Evolutionary conservation across 2,888 invertebrate species (phyloP).

Genomic region (Sinhomidia bicolor): DNA sequence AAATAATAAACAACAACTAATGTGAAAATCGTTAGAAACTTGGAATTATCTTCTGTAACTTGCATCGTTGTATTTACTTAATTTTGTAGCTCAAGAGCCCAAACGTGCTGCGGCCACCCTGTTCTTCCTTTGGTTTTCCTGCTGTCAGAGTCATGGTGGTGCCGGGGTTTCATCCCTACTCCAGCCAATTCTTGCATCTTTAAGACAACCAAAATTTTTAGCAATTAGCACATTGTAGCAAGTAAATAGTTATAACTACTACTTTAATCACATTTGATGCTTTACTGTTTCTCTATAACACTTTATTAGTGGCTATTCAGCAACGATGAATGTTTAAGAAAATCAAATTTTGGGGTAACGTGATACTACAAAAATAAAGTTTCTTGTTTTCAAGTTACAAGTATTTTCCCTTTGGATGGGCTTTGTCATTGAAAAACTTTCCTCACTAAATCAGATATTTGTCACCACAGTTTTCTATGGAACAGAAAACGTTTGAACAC

Average conservation of each 20-base stretch:
- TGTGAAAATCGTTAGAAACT: conserved; percentile 14
- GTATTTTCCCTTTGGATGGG: background rate
- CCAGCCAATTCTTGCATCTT: conserved; percentile 59
- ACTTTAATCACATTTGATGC: background rate
- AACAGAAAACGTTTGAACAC: background rate
- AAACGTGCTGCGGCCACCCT: conserved; percentile 98
- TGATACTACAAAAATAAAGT: background rate
- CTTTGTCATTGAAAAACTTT: too few relatives aligned
- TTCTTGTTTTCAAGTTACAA: background rate
- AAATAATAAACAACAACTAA: too few relatives aligned
- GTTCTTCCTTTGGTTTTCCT: conserved; percentile 90
- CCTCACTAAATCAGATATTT: too few relatives aligned
- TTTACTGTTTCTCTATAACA: background rate
- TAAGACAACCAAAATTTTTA: background rate
- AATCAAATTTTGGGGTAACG: background rate
- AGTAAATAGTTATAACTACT: too few relatives aligned
- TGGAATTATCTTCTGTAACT: background rate
- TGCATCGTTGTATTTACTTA: conserved; percentile 51
- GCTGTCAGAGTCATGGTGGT: conserved; percentile 62
- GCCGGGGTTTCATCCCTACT: conserved; percentile 39
- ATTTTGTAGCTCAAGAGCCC: conserved; percentile 88
- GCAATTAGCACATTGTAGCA: background rate
- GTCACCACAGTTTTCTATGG: too few relatives aligned
- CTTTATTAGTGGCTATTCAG: too few relatives aligned
- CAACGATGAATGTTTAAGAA: too few relatives aligned